phyloP scores from a whole-genome alignment of 1,140 invertebrate species.

The Platorchestia sp. region DNA sequence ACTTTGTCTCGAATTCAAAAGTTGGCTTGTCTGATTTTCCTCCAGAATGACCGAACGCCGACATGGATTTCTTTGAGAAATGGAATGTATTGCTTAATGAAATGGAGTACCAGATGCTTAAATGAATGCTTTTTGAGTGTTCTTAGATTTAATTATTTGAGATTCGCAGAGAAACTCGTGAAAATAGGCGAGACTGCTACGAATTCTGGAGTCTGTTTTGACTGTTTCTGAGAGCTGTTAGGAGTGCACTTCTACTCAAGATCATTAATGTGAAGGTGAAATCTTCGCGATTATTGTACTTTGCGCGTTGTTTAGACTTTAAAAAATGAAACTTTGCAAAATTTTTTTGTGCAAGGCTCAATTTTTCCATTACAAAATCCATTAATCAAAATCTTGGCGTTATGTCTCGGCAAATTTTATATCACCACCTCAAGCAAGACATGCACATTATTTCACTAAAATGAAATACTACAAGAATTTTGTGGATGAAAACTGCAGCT shows the following conservation, averaged over 20 bases:
- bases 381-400: neutral
- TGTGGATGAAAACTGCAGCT: neutral
- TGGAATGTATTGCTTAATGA: neutral
- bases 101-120: neutral
- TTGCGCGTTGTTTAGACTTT: too few relatives aligned
- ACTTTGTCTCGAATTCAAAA: slow-evolving; percentile 45
- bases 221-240: neutral
- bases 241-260: neutral
- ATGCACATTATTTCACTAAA: neutral
- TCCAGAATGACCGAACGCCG: slow-evolving; percentile 31
- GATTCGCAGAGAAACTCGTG: neutral
- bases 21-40: slow-evolving; percentile 39
- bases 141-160: neutral
- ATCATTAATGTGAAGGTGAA: neutral
- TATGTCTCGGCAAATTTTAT: neutral
- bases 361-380: neutral
- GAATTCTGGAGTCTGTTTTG: neutral
- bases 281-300: too few relatives aligned
- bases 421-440: neutral
- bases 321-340: neutral
- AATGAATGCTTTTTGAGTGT: neutral
- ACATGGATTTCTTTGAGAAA: slow-evolving; percentile 9
- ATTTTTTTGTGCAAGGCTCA: neutral
- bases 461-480: neutral
- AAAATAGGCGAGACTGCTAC: neutral